Base-by-base conservation (phyloP, 2,888 invertebrate genomes). In the Tigriopus californicus region DNA sequence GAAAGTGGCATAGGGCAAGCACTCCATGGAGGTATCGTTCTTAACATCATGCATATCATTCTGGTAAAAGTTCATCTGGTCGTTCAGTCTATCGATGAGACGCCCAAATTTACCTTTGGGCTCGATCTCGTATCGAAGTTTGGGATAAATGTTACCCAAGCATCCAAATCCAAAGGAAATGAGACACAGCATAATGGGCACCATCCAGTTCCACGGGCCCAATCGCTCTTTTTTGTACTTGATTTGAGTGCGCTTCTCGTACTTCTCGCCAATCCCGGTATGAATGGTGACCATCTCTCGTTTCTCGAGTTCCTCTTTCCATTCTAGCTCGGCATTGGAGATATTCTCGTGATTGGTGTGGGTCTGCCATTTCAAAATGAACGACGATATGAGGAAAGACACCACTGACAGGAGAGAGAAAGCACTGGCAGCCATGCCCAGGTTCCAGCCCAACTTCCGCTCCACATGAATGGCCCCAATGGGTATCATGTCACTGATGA, bases 141-240 rank as follows among this genome's bases (percentile, higher is more conserved):
- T 59, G 22, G 59, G 59, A 59, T 59, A 52, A 40, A 59, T n/a
- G 41, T 59, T 58, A 8, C 52, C 59, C 59, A 59, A 20, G 18
- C n/a, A n/a, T 13, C 59, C 52, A 33, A 59, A 59, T 13, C 52
- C 59, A 52, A 51, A 59, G n/a, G 59, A 51, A 41, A 59, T 52
- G 8, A 33, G n/a, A 33, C 44, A 53, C 10, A 59, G 52, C 12
- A 59, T 25, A 11, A 59, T 59, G 33, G 59, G 59, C 18, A 59
- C 41, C n/a, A 52, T 2, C 59, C 59, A 59, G 15, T 24, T 59
- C 52, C 51, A 59, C 1, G 49, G 49, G 15, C 44, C 18, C 12
- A 59, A 41, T n/a, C 59, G n/a, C 13, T 41, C 41, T 52, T 44
- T 59, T 24, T 59, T 59, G 25, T 59, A 59, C 24, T 51, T 59